phyloP scores from a whole-genome alignment of 2,888 invertebrate species.

The Trimorus sp. region DNA sequence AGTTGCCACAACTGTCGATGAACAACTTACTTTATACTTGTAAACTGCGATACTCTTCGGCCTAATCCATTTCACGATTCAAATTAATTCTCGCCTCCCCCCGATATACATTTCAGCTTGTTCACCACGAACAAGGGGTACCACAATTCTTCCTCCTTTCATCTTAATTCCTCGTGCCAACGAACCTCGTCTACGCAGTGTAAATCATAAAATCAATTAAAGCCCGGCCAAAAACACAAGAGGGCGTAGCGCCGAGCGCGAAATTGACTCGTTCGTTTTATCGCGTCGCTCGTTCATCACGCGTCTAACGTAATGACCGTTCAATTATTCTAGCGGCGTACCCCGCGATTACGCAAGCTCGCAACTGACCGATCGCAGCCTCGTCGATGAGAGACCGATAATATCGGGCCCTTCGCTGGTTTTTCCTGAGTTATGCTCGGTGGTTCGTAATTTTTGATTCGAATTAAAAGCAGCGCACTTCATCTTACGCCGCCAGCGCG shows the following conservation, averaged over 20 bases:
- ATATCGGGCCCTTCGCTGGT: constrained; percentile 19
- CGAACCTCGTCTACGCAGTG: too few relatives aligned
- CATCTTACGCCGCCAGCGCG: constrained; percentile 38
- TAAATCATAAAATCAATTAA: too few relatives aligned
- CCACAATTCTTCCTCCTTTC: too few relatives aligned
- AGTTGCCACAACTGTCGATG: constrained; percentile 10
- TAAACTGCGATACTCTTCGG: constrained; percentile 6
- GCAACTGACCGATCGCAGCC: background rate
- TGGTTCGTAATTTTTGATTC: constrained; percentile 41
- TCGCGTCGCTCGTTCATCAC: background rate
- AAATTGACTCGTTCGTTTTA: background rate
- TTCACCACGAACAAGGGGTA: background rate
- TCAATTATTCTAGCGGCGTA: constrained; percentile 24
- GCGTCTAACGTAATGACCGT: constrained; percentile 20
- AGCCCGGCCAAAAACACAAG: too few relatives aligned
- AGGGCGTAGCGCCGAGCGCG: too few relatives aligned
- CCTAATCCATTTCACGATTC: constrained; percentile 7
- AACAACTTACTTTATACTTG: constrained; percentile 15
- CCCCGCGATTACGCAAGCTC: constrained; percentile 37
- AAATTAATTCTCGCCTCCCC: background rate
- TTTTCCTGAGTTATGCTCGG: constrained; percentile 21
- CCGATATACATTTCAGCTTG: background rate
- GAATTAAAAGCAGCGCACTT: constrained; percentile 41
- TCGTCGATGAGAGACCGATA: constrained; percentile 1
- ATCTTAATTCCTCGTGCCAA: too few relatives aligned